Evolutionary conservation across 2,113 vertebrate genomes (phyloP).

Genomic region (Motacilla tschutschensis): DNA sequence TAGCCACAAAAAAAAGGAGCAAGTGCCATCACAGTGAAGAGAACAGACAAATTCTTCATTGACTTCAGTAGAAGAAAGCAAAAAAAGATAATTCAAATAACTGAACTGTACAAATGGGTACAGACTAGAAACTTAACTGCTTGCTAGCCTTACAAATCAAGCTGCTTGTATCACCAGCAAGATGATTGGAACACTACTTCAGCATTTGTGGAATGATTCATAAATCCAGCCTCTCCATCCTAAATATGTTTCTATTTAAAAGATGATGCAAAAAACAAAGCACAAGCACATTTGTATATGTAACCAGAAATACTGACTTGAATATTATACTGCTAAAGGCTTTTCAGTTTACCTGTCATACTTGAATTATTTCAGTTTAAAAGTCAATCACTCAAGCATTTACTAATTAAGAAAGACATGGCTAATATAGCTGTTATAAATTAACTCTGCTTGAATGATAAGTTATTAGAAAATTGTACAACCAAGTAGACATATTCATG

Average conservation of each 20-base stretch:
- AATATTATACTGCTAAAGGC: not conserved
- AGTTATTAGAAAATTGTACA: not conserved
- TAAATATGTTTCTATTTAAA: not conserved
- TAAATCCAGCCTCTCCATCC: not conserved
- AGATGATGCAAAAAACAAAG: not conserved
- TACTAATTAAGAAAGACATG: not conserved
- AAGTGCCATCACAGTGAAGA: not conserved
- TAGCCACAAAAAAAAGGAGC: not conserved
- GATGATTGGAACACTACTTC: not conserved
- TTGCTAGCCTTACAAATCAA: constrained; percentile 11
- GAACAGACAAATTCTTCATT: not conserved
- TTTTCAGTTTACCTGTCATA: not conserved
- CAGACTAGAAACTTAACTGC: not conserved
- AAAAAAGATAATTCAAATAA: not conserved
- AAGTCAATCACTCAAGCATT: not conserved
- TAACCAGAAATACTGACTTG: not conserved
- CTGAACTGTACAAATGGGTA: not conserved
- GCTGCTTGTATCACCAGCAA: not conserved
- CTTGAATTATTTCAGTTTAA: not conserved
- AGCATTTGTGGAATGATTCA: constrained; percentile 1
- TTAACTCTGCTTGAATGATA: not conserved
- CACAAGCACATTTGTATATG: not conserved
- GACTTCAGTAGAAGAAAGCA: not conserved
- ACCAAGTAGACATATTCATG: not conserved
- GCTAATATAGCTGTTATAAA: not conserved